A percentile compares a stretch with the other conserved stretches of the same genome.
phyloP scores from a whole-genome alignment of 1,140 invertebrate genomes.

The Drosophila simulans region DNA sequence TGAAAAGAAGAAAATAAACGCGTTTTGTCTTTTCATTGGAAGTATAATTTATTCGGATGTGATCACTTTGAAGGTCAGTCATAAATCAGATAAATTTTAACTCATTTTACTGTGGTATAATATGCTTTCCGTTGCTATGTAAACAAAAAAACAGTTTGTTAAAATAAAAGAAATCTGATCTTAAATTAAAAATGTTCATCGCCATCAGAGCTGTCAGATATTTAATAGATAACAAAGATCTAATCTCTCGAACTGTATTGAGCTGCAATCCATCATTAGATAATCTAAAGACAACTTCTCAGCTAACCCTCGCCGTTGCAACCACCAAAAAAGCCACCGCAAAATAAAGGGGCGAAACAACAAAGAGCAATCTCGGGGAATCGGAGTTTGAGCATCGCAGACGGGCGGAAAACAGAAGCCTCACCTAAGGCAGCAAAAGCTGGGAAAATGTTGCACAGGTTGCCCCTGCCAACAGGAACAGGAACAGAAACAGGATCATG shows the following conservation, averaged over 20 bases:
- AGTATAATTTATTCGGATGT: too few relatives aligned
- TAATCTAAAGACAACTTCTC: constrained; percentile 24
- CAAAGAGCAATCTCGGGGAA: constrained; percentile 67
- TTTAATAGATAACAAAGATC: constrained; percentile 1
- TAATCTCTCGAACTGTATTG: constrained; percentile 12
- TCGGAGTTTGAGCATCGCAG: constrained; percentile 45
- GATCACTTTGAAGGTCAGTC: too few relatives aligned
- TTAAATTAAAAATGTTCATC: background rate
- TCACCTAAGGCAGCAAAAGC: constrained; percentile 44
- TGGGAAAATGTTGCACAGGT: constrained; percentile 73
- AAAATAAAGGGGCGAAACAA: constrained; percentile 42
- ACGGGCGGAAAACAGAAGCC: constrained; percentile 58
- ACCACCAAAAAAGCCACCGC: constrained; percentile 69
- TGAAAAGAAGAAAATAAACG: too few relatives aligned
- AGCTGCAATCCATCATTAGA: constrained; percentile 47
- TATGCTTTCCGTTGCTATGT: too few relatives aligned
- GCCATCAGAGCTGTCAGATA: constrained; percentile 8
- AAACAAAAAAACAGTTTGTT: too few relatives aligned
- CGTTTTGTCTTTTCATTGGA: too few relatives aligned
- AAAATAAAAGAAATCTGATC: background rate
- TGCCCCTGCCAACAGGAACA: constrained; percentile 46
- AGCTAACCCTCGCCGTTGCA: constrained; percentile 57
- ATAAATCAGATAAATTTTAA: too few relatives aligned
- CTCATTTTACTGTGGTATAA: too few relatives aligned
- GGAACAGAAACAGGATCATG: constrained; percentile 17